Evolutionary conservation across 1,140 invertebrate genomes (phyloP).

Genomic region (Liolophura sinensis): DNA sequence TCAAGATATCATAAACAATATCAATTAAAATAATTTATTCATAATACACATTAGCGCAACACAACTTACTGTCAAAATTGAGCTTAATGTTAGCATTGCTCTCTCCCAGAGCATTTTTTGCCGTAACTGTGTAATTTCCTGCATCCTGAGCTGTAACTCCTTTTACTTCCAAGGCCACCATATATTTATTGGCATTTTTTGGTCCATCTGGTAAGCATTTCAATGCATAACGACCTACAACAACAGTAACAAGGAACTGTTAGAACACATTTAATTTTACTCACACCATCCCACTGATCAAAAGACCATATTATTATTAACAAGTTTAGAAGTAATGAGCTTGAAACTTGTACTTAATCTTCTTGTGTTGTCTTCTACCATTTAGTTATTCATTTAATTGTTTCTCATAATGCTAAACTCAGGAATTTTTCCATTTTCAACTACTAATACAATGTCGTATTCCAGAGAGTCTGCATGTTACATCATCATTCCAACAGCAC

Average conservation of each 20-base stretch:
- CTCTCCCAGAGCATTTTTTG: slow-evolving; percentile 97
- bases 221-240: slow-evolving; percentile 46
- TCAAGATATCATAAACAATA: too few relatives aligned
- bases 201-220: slow-evolving; percentile 6
- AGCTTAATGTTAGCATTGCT: slow-evolving; percentile 99
- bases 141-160: slow-evolving; percentile 93
- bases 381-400: too few relatives aligned
- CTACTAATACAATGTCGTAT: too few relatives aligned
- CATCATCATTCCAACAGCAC: too few relatives aligned
- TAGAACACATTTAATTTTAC: slow-evolving; percentile 2
- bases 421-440: too few relatives aligned
- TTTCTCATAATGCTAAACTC: too few relatives aligned
- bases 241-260: background rate
- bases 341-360: too few relatives aligned
- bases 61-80: slow-evolving; percentile 82
- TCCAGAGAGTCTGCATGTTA: too few relatives aligned
- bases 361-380: too few relatives aligned
- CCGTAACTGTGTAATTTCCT: slow-evolving; percentile 98
- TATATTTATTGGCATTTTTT: slow-evolving; percentile 84
- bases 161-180: slow-evolving; percentile 89
- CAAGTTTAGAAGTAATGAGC: background rate
- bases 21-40: background rate
- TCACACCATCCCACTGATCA: background rate
- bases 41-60: background rate
- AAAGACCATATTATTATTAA: background rate